Base-by-base conservation (phyloP, 2,797 vertebrate species). In the Denticeps clupeoides region DNA sequence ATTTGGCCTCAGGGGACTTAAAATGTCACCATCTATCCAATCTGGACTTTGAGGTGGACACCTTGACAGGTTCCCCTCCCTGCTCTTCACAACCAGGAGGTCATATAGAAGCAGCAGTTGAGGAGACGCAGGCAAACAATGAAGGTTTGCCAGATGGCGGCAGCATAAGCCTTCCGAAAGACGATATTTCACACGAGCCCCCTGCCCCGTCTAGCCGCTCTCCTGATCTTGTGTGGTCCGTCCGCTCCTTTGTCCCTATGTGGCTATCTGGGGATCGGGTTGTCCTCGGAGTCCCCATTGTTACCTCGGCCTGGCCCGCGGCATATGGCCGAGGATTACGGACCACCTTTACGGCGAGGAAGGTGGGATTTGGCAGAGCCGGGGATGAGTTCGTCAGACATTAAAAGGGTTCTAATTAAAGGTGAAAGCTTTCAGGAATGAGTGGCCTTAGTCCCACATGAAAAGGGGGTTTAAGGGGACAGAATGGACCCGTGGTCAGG, bases 321-420 rank as follows among this genome's bases (percentile, higher is more conserved):
- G 13, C 64, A 66, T 66, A 66, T 60, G 60, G 55, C 57, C 24
- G 11, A 41, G 68, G 65, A 70, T 68, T 70, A 70, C 47, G 23
- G 29, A 53, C 51, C 60, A 63, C 59, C 62, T 59, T 58, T 46
- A 28, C 27, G 33, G 45, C 24, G 13, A 43, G 53, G 49, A 41
- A 53, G 53, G 62, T 59, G 51, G 53, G 46, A 57, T 63, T 65
- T 56, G 37, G 28, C 6, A 45, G 22, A 35, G 33, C 47, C 45
- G 55, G 15, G 52, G 21, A 19, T 40, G 21, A 53, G 50, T 51
- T 44, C 43, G 18, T 35, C 27, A 53, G 51, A 56, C 50, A 53
- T 49, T 40, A 48, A 56, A 49, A 43, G 38, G 43, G 51, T 48
- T 49, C 46, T 54, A 56, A 64, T 60, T 51, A 56, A 58, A 48